These are phyloP conservation scores for Melanophora roralis DNA, from an alignment of 2,888 invertebrate genomes.

Conservation along the genomic window DNA sequence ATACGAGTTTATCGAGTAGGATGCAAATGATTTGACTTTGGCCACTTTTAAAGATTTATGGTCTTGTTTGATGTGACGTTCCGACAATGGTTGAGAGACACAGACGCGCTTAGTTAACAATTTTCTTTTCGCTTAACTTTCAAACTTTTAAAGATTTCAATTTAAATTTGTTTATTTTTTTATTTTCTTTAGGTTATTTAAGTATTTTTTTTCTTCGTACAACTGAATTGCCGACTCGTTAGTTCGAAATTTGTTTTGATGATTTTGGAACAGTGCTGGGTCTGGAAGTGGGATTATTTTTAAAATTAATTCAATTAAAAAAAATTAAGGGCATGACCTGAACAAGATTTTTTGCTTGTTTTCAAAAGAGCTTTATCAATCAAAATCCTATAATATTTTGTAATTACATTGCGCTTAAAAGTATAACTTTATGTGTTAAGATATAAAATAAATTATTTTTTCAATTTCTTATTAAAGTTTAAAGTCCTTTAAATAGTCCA, in stretches of 20 bases:
- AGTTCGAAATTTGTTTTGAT: conserved; percentile 3
- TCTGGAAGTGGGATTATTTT: not conserved
- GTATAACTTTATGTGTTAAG: too few species aligned
- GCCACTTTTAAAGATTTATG: conserved; percentile 72
- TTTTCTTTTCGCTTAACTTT: conserved; percentile 63
- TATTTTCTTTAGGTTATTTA: not conserved
- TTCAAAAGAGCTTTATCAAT: too few species aligned
- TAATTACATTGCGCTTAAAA: too few species aligned
- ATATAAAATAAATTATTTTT: too few species aligned
- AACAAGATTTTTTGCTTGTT: too few species aligned
- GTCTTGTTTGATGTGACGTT: conserved; percentile 74
- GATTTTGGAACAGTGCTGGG: conserved; percentile 26
- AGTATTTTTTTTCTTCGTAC: not conserved
- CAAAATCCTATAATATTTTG: too few species aligned
- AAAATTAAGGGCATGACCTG: too few species aligned
- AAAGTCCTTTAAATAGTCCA: not conserved
- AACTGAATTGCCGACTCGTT: conserved; percentile 39
- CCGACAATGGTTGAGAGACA: conserved; percentile 74
- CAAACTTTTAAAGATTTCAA: conserved; percentile 60
- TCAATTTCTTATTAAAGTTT: too few species aligned
- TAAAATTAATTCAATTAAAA: too few species aligned
- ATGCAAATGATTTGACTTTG: conserved; percentile 74
- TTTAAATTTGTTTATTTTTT: conserved; percentile 47
- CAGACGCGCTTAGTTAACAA: conserved; percentile 68
- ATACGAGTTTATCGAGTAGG: conserved; percentile 66